A percentile compares a stretch with the other conserved stretches of the same genome.
These are phyloP conservation scores for Leptoteleia sp. DNA, from an alignment of 1,140 invertebrate genomes.

Conservation along the genomic window DNA sequence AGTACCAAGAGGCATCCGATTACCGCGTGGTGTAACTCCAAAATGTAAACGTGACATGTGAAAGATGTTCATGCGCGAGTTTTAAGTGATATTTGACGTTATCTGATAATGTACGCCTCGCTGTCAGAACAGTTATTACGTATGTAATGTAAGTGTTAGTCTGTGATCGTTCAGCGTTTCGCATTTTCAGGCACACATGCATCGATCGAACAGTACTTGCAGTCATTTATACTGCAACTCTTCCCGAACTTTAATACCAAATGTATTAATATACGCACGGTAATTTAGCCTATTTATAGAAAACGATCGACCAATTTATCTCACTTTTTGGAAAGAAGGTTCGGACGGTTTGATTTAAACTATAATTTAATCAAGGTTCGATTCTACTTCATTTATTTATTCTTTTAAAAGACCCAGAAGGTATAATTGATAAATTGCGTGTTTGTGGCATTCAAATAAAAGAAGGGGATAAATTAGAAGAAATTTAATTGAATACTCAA, in stretches of 20 bases:
- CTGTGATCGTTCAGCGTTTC: not conserved
- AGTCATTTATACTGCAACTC: not conserved
- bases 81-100: not conserved
- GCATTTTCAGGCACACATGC: not conserved
- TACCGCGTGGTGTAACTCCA: not conserved
- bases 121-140: not conserved
- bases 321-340: too few relatives aligned
- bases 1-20: not conserved
- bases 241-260: too few relatives aligned
- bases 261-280: not conserved
- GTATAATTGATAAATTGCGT: too few relatives aligned
- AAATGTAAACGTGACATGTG: not conserved
- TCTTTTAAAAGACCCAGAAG: too few relatives aligned
- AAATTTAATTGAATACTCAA: too few relatives aligned
- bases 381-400: too few relatives aligned
- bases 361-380: too few relatives aligned
- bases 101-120: not conserved
- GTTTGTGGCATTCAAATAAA: too few relatives aligned
- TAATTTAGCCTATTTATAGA: not conserved
- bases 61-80: not conserved
- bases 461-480: too few relatives aligned
- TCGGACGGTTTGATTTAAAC: too few relatives aligned
- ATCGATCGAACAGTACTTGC: not conserved
- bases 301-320: too few relatives aligned
- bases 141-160: not conserved